Evolutionary conservation across 2,113 vertebrate genomes (phyloP).

Genomic region (Brachyistius frenatus): DNA sequence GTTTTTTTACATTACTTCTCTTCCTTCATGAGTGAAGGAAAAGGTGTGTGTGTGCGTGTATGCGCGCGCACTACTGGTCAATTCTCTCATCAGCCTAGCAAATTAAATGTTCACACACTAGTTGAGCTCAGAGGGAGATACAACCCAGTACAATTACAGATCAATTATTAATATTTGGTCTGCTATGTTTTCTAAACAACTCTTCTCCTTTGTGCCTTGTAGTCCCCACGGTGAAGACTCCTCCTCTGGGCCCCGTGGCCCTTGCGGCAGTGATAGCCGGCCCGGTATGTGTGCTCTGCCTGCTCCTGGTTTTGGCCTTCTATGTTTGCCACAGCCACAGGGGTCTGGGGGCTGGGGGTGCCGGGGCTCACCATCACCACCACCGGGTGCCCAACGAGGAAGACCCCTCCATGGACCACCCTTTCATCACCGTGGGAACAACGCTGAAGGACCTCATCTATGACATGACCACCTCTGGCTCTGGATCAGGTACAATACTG

Average conservation of each 20-base stretch:
- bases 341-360: slow-evolving; percentile 72
- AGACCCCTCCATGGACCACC: slow-evolving; percentile 94
- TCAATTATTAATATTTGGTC: too few species aligned
- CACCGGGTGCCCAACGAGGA: slow-evolving; percentile 97
- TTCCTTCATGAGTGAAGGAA: too few species aligned
- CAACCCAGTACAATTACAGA: too few species aligned
- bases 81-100: too few species aligned
- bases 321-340: slow-evolving; percentile 94
- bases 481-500: slow-evolving; percentile 89
- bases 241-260: slow-evolving; percentile 91
- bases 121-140: too few species aligned
- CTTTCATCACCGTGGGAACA: slow-evolving; percentile 96
- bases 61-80: too few species aligned
- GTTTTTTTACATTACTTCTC: too few species aligned
- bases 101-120: too few species aligned
- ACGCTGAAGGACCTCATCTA: slow-evolving; percentile 99
- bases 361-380: slow-evolving; percentile 92
- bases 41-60: too few species aligned
- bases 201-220: background rate
- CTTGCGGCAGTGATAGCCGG: slow-evolving; percentile 95
- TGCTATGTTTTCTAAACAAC: background rate
- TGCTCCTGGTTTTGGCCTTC: slow-evolving; percentile 93
- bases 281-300: slow-evolving; percentile 95
- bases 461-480: slow-evolving; percentile 98
- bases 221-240: slow-evolving; percentile 70